phyloP scores from a whole-genome alignment of 2,888 invertebrate genomes.

The Octonoba sinensis region DNA sequence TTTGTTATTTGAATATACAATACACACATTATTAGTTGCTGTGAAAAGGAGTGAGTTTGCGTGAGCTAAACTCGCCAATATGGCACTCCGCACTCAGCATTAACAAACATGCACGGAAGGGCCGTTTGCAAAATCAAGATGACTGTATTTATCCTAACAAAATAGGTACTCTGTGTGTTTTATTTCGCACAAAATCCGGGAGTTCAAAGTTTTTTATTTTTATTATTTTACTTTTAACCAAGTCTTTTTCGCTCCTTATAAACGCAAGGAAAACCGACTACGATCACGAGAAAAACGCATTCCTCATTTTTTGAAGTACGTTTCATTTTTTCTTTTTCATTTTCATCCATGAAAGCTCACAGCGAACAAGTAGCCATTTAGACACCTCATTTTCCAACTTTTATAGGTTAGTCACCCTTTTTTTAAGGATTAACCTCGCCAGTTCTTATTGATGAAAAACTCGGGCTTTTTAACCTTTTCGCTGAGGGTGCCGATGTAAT shows the following conservation, averaged over 20 bases:
- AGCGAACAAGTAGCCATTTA: too few species aligned
- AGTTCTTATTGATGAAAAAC: too few species aligned
- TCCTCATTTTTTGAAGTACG: not conserved
- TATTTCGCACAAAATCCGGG: conserved; percentile 2
- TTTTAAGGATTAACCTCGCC: too few species aligned
- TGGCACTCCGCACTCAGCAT: not conserved
- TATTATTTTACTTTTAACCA: too few species aligned
- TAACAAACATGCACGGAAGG: not conserved
- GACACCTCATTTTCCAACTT: too few species aligned
- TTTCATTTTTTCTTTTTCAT: conserved; percentile 6
- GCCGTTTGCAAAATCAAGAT: not conserved
- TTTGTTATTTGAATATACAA: too few species aligned
- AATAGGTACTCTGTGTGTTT: conserved; percentile 6
- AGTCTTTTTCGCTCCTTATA: not conserved
- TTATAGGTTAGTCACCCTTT: too few species aligned
- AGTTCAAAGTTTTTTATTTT: not conserved
- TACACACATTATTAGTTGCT: too few species aligned
- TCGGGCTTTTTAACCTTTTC: too few species aligned
- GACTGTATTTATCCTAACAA: not conserved
- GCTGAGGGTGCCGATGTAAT: too few species aligned
- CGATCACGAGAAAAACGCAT: conserved; percentile 8
- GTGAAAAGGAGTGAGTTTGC: too few species aligned
- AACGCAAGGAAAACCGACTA: not conserved
- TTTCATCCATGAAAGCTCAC: not conserved
- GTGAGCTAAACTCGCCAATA: not conserved